Base-by-base conservation (phyloP, 2,888 invertebrate species). In the Himalopsyche anomala region DNA sequence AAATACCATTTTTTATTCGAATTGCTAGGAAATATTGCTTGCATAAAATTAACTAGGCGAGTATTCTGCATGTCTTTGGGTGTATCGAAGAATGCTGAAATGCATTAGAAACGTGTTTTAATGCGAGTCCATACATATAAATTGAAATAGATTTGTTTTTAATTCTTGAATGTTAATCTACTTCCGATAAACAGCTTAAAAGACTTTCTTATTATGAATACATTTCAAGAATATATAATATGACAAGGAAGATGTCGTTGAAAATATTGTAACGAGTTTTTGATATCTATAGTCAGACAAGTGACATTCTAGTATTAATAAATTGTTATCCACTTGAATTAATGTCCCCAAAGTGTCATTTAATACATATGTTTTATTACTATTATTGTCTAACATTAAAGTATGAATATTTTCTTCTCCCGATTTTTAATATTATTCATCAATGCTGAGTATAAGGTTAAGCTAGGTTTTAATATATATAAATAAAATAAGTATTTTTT, bases 151-250 rank as follows among this genome's bases (percentile, higher is more conserved):
- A 62, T 62, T 19, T 62, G 62, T 62, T 62, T n/a, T 62, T n/a
- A 62, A n/a, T n/a, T 62, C 28, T 62, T 62, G 19, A 62, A 62
- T 62, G 62, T 62, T 62, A 62, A 62, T 62, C 19, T 28, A 62
- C 62, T 62, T 62, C 62, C 62, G 62, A 62, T 62, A 9, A 19
- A n/a, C 28, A 62, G 15, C 62, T n/a, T 28, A 19, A 62, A 4
- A 19, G 9, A 28, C 62, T 62, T 62, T 62, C 62, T 62, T 28
- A 28, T 19, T 19, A 56, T 56, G 5, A 19, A 2, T 62, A n/a
- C n/a, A 56, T 19, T 62, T 62, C 19, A 62, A 9, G 19, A 62
- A 4, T 19, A 56, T 19, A 56, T n/a, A 4, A 56, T 17, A 19
- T 19, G 56, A n/a, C 56, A 56, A 56, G 6, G 17, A 19, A 4